These are phyloP conservation scores for Drosophila lacteicornis DNA, from an alignment of 1,140 invertebrate species.

Conservation along the genomic window DNA sequence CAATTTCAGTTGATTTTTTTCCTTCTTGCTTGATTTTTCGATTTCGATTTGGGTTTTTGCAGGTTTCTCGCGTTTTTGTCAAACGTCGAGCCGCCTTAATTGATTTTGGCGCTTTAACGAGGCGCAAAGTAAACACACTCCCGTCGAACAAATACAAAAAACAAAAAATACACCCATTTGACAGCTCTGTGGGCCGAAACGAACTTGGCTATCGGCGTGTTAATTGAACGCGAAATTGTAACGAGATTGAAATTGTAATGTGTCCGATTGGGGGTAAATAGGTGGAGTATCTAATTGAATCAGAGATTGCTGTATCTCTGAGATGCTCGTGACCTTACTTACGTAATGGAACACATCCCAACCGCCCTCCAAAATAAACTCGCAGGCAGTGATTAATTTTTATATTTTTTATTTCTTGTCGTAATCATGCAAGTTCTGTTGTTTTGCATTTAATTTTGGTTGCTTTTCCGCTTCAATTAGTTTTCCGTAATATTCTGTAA, in stretches of 20 bases:
- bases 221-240: constrained; percentile 68
- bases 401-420: constrained; percentile 46
- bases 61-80: constrained; percentile 43
- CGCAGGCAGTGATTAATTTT: constrained; percentile 3
- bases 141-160: constrained; percentile 2
- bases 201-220: constrained; percentile 47
- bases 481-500: constrained; percentile 43
- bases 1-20: constrained; percentile 51
- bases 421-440: constrained; percentile 38
- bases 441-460: constrained; percentile 64
- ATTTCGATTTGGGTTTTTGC: constrained; percentile 45
- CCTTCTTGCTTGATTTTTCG: constrained; percentile 24
- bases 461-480: constrained; percentile 43
- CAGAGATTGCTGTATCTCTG: not conserved
- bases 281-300: constrained; percentile 22
- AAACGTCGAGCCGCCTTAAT: constrained; percentile 63
- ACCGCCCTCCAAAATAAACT: not conserved
- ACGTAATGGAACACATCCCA: not conserved
- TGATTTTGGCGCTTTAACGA: constrained; percentile 78
- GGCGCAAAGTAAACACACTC: constrained; percentile 64
- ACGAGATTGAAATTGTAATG: constrained; percentile 57
- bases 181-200: constrained; percentile 48
- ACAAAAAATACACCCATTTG: constrained; percentile 35
- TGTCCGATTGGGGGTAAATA: constrained; percentile 17
- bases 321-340: not conserved